Percentiles rank a stretch among this genome's conserved stretches.
Evolutionary conservation across 1,140 invertebrate species (phyloP).

Genomic region (Pseudoatta argentina): DNA sequence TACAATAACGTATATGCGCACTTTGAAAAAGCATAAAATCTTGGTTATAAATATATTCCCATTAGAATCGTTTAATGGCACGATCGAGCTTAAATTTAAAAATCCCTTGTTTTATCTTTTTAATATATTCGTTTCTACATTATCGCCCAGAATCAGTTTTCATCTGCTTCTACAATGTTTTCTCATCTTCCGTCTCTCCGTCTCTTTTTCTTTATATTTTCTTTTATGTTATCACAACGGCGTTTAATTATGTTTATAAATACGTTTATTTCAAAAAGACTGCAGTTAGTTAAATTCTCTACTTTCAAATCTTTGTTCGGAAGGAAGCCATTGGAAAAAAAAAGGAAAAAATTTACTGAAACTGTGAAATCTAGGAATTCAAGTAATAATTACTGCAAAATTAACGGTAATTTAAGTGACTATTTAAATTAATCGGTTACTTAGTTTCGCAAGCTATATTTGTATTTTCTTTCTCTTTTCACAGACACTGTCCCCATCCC

Average conservation of each 20-base stretch:
- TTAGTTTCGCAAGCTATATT: conserved; percentile 64
- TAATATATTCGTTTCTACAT: conserved; percentile 65
- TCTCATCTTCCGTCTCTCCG: conserved; percentile 18
- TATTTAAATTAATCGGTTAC: conserved; percentile 38
- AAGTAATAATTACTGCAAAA: conserved; percentile 28
- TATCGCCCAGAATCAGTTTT: conserved; percentile 40
- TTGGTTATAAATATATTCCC: conserved; percentile 72
- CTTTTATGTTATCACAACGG: conserved; percentile 65
- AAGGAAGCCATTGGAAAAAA: conserved; percentile 36
- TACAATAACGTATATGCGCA: conserved; percentile 74
- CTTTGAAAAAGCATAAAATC: conserved; percentile 76
- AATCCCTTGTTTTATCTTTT: conserved; percentile 49
- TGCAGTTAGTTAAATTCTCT: conserved; percentile 48
- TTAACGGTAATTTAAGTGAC: conserved; percentile 28
- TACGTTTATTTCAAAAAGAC: conserved; percentile 64
- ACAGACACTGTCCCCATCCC: conserved; percentile 79
- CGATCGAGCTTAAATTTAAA: conserved; percentile 74
- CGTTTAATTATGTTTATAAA: conserved; percentile 60
- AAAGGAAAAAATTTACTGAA: conserved; percentile 47
- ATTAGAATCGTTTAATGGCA: conserved; percentile 73
- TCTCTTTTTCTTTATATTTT: conserved; percentile 50
- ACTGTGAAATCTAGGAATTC: neutral
- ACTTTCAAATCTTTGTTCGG: conserved; percentile 38
- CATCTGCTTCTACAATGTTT: conserved; percentile 44
- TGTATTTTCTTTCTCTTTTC: conserved; percentile 59